These are phyloP conservation scores for Sinodicranocentrus sp. DNA, from an alignment of 2,888 invertebrate species.

Conservation along the genomic window DNA sequence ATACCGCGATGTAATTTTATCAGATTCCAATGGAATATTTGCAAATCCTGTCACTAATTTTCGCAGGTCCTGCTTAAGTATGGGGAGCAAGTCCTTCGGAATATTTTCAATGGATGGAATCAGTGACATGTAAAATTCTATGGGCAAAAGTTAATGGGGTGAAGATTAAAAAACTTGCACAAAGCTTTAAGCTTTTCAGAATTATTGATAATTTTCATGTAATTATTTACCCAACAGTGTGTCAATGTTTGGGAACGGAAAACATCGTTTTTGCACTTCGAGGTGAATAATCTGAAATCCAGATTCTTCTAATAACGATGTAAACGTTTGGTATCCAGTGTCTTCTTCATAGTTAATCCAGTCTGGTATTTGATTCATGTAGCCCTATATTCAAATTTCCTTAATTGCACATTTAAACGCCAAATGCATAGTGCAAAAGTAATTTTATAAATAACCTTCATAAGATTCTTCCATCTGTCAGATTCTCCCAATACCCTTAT, in stretches of 20 bases:
- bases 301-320: conserved; percentile 23
- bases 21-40: conserved; percentile 33
- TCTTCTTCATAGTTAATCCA: conserved; percentile 61
- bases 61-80: conserved; percentile 46
- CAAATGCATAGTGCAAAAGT: neutral
- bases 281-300: conserved; percentile 61
- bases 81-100: conserved; percentile 53
- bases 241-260: conserved; percentile 46
- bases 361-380: conserved; percentile 61
- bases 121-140: conserved; percentile 66
- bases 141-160: neutral
- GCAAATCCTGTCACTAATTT: conserved; percentile 11
- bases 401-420: no score
- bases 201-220: conserved; percentile 6
- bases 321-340: conserved; percentile 40
- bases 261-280: conserved; percentile 37
- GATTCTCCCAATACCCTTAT: conserved; percentile 30
- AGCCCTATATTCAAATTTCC: no score
- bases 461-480: conserved; percentile 57
- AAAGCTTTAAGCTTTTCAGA: neutral
- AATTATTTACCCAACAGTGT: conserved; percentile 47
- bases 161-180: neutral
- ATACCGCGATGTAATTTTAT: conserved; percentile 30
- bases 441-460: conserved; percentile 39
- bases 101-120: conserved; percentile 64